A percentile compares a stretch with the other conserved stretches of the same genome.
Evolutionary conservation across 2,113 vertebrate species (phyloP).

Genomic region (Calidris pygmaea): DNA sequence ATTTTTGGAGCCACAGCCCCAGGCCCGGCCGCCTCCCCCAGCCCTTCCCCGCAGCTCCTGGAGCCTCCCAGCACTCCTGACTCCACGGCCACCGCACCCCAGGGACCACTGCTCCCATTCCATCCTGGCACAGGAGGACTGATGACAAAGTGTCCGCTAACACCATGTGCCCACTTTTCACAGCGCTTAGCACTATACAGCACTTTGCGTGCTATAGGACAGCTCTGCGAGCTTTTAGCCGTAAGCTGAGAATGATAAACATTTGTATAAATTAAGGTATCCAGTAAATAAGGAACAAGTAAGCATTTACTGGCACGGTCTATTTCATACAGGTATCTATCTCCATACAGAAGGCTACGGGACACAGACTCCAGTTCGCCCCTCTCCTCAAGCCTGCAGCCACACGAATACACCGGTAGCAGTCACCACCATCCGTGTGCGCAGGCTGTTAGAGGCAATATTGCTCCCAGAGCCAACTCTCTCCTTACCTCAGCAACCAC

Average conservation of each 20-base stretch:
- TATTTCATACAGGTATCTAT: neutral
- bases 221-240: neutral
- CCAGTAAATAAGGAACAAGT: neutral
- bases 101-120: accelerated
- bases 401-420: accelerated
- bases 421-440: accelerated
- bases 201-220: neutral
- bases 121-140: neutral
- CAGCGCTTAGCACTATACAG: neutral
- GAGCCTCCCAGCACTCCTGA: neutral
- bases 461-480: too few species aligned
- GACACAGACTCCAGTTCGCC: neutral
- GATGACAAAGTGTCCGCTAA: neutral
- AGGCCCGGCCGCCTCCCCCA: neutral
- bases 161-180: neutral
- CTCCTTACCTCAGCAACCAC: neutral
- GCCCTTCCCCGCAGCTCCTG: accelerated
- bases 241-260: neutral
- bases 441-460: neutral
- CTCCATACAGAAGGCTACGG: neutral
- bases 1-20: neutral
- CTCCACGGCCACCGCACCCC: accelerated
- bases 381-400: neutral
- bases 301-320: neutral
- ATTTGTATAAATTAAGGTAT: neutral